These are phyloP conservation scores for Amphipoea lucens DNA, from an alignment of 2,888 invertebrate genomes.

Conservation along the genomic window DNA sequence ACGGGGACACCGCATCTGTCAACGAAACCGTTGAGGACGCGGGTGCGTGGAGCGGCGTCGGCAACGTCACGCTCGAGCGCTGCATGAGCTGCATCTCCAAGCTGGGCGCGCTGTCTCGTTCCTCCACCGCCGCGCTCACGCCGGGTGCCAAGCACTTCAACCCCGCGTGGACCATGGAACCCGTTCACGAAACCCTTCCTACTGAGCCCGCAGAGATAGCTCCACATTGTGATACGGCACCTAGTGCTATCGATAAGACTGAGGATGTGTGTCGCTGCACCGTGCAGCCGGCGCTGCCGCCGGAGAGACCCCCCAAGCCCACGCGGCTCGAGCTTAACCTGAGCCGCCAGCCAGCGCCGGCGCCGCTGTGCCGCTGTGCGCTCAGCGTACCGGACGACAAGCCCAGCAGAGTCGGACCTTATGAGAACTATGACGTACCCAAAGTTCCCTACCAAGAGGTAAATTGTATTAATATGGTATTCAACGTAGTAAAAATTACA, in stretches of 20 bases:
- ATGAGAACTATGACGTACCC: slow-evolving; percentile 95
- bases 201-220: slow-evolving; percentile 42
- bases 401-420: slow-evolving; percentile 88
- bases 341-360: slow-evolving; percentile 77
- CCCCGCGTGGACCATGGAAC: slow-evolving; percentile 91
- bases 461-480: slow-evolving; percentile 61
- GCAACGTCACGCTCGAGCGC: slow-evolving; percentile 89
- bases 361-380: slow-evolving; percentile 72
- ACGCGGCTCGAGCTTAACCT: slow-evolving; percentile 74
- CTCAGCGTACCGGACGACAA: slow-evolving; percentile 70
- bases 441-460: slow-evolving; percentile 90
- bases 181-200: slow-evolving; percentile 74
- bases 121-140: slow-evolving; percentile 90
- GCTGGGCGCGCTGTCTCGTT: slow-evolving; percentile 93
- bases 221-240: slow-evolving; percentile 54
- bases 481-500: not conserved
- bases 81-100: slow-evolving; percentile 95
- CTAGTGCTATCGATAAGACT: slow-evolving; percentile 71
- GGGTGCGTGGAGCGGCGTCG: slow-evolving; percentile 80
- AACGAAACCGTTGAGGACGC: slow-evolving; percentile 74
- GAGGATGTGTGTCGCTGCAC: slow-evolving; percentile 76
- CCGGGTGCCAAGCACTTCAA: slow-evolving; percentile 88
- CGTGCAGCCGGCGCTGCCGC: slow-evolving; percentile 78
- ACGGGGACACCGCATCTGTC: slow-evolving; percentile 81
- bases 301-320: slow-evolving; percentile 92